phyloP scores from a whole-genome alignment of 1,140 invertebrate genomes.

The Eurosta solidaginis region DNA sequence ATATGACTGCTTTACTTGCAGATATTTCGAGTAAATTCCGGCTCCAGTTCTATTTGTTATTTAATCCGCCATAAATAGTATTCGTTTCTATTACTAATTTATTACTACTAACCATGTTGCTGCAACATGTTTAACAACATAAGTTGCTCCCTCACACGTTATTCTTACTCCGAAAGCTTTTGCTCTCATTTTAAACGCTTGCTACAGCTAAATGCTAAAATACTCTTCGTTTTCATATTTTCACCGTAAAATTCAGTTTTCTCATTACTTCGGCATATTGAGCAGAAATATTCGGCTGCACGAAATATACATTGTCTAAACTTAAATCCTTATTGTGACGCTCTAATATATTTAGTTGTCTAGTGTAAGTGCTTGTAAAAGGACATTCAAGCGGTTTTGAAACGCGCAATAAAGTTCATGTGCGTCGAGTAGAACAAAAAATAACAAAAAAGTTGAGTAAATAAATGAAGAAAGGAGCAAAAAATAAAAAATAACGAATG shows the following conservation, averaged over 20 bases:
- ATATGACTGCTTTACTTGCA: too few relatives aligned
- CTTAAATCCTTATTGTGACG: slow-evolving; percentile 24
- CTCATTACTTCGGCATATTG: background rate
- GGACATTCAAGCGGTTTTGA: slow-evolving; percentile 31
- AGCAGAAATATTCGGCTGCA: background rate
- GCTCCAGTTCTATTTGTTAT: too few relatives aligned
- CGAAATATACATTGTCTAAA: slow-evolving; percentile 7
- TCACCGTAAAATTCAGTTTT: background rate
- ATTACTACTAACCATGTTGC: background rate
- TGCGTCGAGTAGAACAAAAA: background rate
- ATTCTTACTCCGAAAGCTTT: background rate
- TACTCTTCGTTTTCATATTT: background rate
- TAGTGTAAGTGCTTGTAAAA: slow-evolving; percentile 28
- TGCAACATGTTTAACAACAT: background rate
- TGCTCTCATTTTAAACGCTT: too few relatives aligned
- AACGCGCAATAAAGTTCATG: background rate
- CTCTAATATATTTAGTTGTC: slow-evolving; percentile 34
- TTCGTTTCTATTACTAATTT: background rate
- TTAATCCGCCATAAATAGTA: background rate
- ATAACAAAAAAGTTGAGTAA: background rate
- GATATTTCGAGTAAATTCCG: too few relatives aligned
- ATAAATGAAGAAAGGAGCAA: too few relatives aligned
- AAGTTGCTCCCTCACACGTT: background rate
- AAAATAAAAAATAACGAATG: too few relatives aligned
- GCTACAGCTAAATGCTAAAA: too few relatives aligned